phyloP scores from a whole-genome alignment of 2,113 vertebrate species.

The Cololabis saira region DNA sequence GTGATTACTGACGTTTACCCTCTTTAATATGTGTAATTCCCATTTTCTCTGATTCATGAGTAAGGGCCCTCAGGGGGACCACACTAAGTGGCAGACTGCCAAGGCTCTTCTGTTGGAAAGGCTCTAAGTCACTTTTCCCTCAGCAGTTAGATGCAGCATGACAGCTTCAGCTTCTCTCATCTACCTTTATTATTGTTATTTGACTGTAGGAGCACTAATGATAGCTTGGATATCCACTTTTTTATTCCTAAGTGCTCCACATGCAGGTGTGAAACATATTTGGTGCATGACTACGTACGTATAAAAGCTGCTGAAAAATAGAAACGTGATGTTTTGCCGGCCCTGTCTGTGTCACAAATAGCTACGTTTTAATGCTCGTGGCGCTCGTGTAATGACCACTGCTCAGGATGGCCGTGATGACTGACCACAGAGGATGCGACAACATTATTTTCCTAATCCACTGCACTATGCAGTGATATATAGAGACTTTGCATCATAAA shows the following conservation, averaged over 20 bases:
- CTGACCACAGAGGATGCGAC: conserved; percentile 21
- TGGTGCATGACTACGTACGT: conserved; percentile 34
- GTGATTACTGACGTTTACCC: conserved; percentile 85
- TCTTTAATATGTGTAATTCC: conserved; percentile 87
- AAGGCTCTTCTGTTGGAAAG: conserved; percentile 75
- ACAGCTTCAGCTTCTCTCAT: conserved; percentile 72
- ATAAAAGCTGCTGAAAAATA: conserved; percentile 42
- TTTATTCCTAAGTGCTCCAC: conserved; percentile 48
- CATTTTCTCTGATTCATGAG: conserved; percentile 84
- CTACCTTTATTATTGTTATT: conserved; percentile 75
- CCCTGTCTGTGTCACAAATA: conserved; percentile 25
- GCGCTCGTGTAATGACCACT: conserved; percentile 47
- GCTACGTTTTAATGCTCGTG: conserved; percentile 23
- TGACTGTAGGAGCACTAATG: conserved; percentile 52
- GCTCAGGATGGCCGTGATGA: conserved; percentile 13
- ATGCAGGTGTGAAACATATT: conserved; percentile 54
- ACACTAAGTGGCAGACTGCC: conserved; percentile 81
- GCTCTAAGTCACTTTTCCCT: conserved; percentile 70
- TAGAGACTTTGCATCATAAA: conserved; percentile 20
- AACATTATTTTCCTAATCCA: conserved; percentile 37
- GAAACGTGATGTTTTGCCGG: conserved; percentile 24
- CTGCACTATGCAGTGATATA: conserved; percentile 28
- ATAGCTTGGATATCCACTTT: conserved; percentile 64
- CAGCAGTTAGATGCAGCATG: conserved; percentile 63
- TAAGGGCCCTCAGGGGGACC: conserved; percentile 80